Percentiles rank a stretch among this genome's conserved stretches.
These are phyloP conservation scores for Dendrocincla tyrannina DNA, from an alignment of 2,797 vertebrate species.

Conservation along the genomic window DNA sequence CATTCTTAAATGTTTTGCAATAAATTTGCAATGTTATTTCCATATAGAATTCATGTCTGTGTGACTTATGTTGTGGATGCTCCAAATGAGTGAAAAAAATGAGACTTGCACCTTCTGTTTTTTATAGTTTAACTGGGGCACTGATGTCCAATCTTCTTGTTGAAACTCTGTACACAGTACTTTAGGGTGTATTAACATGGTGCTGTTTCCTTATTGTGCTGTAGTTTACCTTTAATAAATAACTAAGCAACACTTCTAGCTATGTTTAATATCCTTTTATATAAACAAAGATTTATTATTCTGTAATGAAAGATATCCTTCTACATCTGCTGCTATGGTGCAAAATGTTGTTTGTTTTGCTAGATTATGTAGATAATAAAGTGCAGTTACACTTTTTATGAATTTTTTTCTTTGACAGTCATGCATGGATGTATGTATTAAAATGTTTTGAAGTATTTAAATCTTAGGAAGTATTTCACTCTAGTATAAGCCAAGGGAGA, in stretches of 20 bases:
- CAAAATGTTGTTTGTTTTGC: constrained; percentile 43
- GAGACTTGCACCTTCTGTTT: not conserved
- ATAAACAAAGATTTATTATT: constrained; percentile 31
- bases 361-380: constrained; percentile 19
- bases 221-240: constrained; percentile 49
- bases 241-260: constrained; percentile 20
- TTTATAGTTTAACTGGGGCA: constrained; percentile 14
- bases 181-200: not conserved
- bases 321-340: not conserved
- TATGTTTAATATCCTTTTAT: constrained; percentile 25
- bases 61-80: not conserved
- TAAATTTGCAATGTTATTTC: not conserved
- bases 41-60: not conserved
- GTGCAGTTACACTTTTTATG: constrained; percentile 11
- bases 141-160: not conserved
- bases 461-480: constrained; percentile 17
- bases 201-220: constrained; percentile 6
- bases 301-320: constrained; percentile 36
- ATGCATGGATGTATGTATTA: not conserved
- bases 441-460: not conserved
- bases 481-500: not conserved
- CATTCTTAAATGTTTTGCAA: constrained; percentile 1
- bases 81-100: not conserved
- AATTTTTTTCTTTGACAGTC: not conserved
- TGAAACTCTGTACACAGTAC: constrained; percentile 11